Conservation (phyloP, 2,797 vertebrate genomes). For the Taeniopygia guttata region DNA sequence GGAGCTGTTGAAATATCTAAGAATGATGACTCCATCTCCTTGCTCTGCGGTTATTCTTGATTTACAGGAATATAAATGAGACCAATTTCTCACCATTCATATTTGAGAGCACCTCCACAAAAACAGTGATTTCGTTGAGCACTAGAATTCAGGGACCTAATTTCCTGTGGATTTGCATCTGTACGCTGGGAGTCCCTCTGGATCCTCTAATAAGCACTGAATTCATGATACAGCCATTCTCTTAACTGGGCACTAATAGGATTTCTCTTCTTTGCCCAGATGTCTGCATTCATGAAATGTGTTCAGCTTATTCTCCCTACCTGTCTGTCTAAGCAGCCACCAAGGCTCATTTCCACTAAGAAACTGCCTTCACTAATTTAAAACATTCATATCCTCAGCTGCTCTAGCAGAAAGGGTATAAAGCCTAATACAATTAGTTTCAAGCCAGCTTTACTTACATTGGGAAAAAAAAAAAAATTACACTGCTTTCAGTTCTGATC, state of each 20-base stretch:
- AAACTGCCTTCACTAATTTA: slow-evolving; percentile 38
- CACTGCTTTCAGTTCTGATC: neutral
- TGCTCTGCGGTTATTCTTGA: neutral
- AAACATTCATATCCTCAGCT: slow-evolving; percentile 17
- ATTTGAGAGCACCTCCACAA: neutral
- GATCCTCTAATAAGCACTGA: neutral
- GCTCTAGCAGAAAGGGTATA: neutral
- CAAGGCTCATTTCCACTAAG: neutral
- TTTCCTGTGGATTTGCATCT: slow-evolving; percentile 33
- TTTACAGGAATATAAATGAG: neutral
- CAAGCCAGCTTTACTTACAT: slow-evolving; percentile 7
- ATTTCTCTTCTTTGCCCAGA: slow-evolving; percentile 7
- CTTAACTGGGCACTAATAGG: slow-evolving; percentile 30
- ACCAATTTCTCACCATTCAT: neutral
- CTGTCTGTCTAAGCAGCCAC: neutral
- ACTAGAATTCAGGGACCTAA: neutral
- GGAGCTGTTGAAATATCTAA: neutral
- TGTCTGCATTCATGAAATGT: neutral
- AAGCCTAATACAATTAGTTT: slow-evolving; percentile 35
- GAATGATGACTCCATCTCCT: neutral
- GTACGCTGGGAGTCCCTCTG: neutral
- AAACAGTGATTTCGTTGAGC: neutral
- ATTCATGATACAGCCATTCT: slow-evolving; percentile 20
- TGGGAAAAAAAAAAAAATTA: neutral
- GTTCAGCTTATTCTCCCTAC: slow-evolving; percentile 17